These are phyloP conservation scores for Lagorchestes hirsutus DNA, from an alignment of 2,797 vertebrate genomes.

Conservation along the genomic window DNA sequence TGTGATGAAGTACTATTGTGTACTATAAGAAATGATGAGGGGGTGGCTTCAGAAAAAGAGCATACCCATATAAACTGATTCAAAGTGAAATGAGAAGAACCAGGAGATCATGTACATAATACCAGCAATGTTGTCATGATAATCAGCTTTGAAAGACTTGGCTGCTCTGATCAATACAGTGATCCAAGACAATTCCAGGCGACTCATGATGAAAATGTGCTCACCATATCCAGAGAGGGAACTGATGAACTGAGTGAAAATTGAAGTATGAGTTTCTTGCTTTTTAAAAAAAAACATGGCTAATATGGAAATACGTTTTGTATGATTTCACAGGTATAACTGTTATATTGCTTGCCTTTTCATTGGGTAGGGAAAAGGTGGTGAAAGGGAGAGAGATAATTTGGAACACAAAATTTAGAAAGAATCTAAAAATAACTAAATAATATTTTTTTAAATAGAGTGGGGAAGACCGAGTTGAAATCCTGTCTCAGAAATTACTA, in stretches of 20 bases:
- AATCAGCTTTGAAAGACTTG: background rate
- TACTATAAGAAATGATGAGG: background rate
- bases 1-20: background rate
- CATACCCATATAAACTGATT: background rate
- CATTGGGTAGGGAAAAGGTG: background rate
- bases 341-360: background rate
- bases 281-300: background rate
- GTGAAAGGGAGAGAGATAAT: background rate
- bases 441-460: background rate
- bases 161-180: background rate
- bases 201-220: background rate
- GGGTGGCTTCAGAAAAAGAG: background rate
- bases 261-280: background rate
- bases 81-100: background rate
- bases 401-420: background rate
- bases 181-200: background rate
- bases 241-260: background rate
- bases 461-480: background rate
- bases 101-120: background rate
- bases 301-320: background rate
- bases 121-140: background rate
- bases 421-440: background rate
- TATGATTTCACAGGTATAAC: background rate
- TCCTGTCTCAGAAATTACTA: background rate
- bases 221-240: background rate